These are phyloP conservation scores for Enteromius viviparus DNA, from an alignment of 2,797 vertebrate genomes.

Conservation along the genomic window DNA sequence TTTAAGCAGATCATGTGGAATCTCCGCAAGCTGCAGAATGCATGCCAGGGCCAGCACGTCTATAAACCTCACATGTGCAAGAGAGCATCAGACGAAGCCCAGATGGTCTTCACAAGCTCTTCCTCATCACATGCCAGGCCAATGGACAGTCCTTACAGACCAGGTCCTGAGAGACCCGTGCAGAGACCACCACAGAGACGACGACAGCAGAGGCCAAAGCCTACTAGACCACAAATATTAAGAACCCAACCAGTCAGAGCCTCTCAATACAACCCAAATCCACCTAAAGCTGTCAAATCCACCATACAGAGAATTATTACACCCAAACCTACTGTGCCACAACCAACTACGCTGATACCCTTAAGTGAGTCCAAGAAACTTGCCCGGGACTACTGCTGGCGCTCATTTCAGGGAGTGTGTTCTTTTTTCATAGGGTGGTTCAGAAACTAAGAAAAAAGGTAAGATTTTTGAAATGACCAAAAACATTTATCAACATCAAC, in stretches of 20 bases:
- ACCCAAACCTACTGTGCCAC: conserved; percentile 40
- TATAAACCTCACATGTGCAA: conserved; percentile 82
- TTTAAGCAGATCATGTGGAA: conserved; percentile 80
- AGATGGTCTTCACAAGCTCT: conserved; percentile 74
- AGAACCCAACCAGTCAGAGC: conserved; percentile 6
- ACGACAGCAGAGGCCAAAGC: neutral
- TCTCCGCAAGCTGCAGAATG: conserved; percentile 76
- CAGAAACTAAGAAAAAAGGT: conserved; percentile 72
- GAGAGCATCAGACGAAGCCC: conserved; percentile 73
- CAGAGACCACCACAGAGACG: conserved; percentile 16
- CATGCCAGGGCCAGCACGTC: conserved; percentile 72
- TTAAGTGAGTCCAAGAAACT: conserved; percentile 73
- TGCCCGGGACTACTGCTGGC: conserved; percentile 82
- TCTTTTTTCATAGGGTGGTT: conserved; percentile 80
- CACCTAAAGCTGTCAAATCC: conserved; percentile 43
- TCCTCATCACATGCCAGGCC: conserved; percentile 51
- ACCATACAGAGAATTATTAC: conserved; percentile 40
- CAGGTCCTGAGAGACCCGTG: conserved; percentile 24
- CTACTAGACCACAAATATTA: conserved; percentile 21
- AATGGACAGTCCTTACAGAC: neutral
- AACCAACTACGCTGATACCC: conserved; percentile 43
- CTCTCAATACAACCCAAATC: conserved; percentile 31
- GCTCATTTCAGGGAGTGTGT: conserved; percentile 80
- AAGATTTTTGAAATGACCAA: neutral
- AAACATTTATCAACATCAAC: neutral